Evolutionary conservation across 2,113 vertebrate genomes (phyloP).

Genomic region (Dicentrarchus labrax): DNA sequence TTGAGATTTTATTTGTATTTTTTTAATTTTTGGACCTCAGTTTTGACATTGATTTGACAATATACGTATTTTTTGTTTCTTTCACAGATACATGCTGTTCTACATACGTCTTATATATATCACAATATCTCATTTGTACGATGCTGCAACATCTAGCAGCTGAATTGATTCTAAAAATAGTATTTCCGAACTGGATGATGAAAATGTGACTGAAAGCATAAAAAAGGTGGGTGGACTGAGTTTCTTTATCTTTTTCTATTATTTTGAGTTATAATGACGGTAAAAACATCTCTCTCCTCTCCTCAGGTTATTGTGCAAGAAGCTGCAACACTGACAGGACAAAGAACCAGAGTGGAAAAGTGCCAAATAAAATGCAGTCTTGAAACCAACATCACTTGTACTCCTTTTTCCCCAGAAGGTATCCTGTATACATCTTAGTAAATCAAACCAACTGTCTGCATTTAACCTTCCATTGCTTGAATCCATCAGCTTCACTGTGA

Average conservation of each 20-base stretch:
- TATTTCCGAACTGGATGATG: background rate
- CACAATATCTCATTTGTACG: too few species aligned
- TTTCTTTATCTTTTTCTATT: too few species aligned
- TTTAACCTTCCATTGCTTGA: background rate
- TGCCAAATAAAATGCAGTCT: background rate
- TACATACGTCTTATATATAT: too few species aligned
- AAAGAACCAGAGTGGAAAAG: background rate
- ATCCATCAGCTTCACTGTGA: background rate
- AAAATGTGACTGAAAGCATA: background rate
- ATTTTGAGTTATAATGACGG: too few species aligned
- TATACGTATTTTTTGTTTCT: too few species aligned
- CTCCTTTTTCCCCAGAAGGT: background rate
- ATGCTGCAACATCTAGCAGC: background rate
- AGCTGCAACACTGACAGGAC: background rate
- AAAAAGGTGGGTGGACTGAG: background rate
- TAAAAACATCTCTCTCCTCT: background rate
- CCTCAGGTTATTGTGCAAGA: background rate
- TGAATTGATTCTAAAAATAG: background rate
- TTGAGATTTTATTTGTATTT: too few species aligned
- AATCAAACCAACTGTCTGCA: background rate
- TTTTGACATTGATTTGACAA: too few species aligned
- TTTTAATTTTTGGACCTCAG: too few species aligned
- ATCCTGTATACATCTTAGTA: background rate
- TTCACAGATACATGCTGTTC: too few species aligned
- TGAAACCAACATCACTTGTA: background rate